phyloP scores from a whole-genome alignment of 2,888 invertebrate genomes.

The Exephanes ischioxanthus region DNA sequence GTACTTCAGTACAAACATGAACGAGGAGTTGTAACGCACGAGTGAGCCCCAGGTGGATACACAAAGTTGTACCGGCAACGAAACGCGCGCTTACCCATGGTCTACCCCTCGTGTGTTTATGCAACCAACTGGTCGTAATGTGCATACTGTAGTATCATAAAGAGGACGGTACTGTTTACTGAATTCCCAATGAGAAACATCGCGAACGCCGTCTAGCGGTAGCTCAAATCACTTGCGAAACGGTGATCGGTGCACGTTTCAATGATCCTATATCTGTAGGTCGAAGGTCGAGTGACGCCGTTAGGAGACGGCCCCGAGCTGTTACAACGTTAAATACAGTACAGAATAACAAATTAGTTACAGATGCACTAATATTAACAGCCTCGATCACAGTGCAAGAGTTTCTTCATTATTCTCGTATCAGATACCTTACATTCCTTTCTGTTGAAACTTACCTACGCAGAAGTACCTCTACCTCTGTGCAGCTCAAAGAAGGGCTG shows the following conservation, averaged over 20 bases:
- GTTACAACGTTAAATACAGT: not conserved
- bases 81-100: not conserved
- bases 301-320: not conserved
- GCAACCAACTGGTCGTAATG: constrained; percentile 19
- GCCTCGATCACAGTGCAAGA: not conserved
- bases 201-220: constrained; percentile 12
- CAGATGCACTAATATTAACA: not conserved
- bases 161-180: not conserved
- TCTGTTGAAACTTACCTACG: not conserved
- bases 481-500: not conserved
- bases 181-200: constrained; percentile 4
- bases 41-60: constrained; percentile 19
- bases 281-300: not conserved
- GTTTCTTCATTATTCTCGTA: constrained; percentile 1
- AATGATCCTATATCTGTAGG: not conserved
- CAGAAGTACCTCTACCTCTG: not conserved
- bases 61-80: constrained; percentile 24
- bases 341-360: not conserved
- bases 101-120: constrained; percentile 19
- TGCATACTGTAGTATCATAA: not conserved
- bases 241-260: constrained; percentile 1
- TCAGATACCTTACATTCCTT: not conserved
- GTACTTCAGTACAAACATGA: not conserved
- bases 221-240: not conserved
- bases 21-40: not conserved